phyloP scores from a whole-genome alignment of 2,797 vertebrate genomes.

The Lates japonicus region DNA sequence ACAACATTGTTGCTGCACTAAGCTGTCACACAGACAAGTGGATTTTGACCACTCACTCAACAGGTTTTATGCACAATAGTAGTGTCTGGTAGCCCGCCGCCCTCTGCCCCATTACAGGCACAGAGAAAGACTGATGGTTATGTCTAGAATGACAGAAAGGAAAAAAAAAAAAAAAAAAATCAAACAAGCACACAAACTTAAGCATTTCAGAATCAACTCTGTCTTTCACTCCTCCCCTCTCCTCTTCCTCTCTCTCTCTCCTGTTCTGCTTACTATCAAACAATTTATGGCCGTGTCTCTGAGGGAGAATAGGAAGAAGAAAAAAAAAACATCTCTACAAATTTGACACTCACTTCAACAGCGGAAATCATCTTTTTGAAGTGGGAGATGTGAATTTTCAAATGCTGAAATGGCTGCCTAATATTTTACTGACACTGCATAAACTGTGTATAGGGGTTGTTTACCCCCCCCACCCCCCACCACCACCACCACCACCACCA shows the following conservation, averaged over 20 bases:
- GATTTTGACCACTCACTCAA: slow-evolving; percentile 45
- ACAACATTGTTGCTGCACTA: neutral
- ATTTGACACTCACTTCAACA: slow-evolving; percentile 66
- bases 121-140: slow-evolving; percentile 8
- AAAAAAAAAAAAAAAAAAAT: neutral
- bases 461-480: slow-evolving; percentile 12
- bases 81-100: slow-evolving; percentile 17
- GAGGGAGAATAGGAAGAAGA: slow-evolving; percentile 36
- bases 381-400: slow-evolving; percentile 65
- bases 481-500: too few species aligned
- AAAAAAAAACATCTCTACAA: slow-evolving; percentile 50
- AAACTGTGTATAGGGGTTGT: slow-evolving; percentile 60
- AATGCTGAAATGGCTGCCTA: slow-evolving; percentile 74
- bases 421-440: slow-evolving; percentile 80
- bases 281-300: slow-evolving; percentile 59
- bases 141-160: neutral
- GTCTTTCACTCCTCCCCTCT: slow-evolving; percentile 5
- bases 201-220: slow-evolving; percentile 12
- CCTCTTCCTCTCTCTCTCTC: slow-evolving; percentile 10
- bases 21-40: slow-evolving; percentile 8
- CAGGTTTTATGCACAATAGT: slow-evolving; percentile 56
- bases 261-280: slow-evolving; percentile 68
- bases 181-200: slow-evolving; percentile 7
- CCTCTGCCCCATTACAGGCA: slow-evolving; percentile 42
- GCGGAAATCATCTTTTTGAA: slow-evolving; percentile 75